Percentiles rank a stretch among this genome's conserved stretches.
phyloP scores from a whole-genome alignment of 30 jellyfish, hydroid and myxozoan genomes.

The Hydractinia echinata region DNA sequence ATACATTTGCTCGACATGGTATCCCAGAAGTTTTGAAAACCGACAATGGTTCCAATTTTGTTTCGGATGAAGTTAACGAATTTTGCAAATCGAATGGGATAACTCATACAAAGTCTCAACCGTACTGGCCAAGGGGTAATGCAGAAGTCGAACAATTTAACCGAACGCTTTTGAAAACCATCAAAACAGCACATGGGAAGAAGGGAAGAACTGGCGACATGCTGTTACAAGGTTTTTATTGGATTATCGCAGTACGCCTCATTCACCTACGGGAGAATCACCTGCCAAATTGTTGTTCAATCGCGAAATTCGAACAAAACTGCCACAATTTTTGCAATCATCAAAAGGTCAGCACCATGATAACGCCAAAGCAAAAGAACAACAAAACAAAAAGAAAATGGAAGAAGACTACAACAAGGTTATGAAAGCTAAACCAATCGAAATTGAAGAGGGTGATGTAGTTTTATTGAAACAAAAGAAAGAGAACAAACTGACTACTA shows the following conservation, averaged over 20 bases:
- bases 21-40: no score
- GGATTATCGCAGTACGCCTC: conserved; percentile 28
- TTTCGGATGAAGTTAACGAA: background rate
- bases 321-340: conserved; percentile 4
- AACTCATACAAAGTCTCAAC: background rate
- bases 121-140: background rate
- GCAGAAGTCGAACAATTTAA: background rate
- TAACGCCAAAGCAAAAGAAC: conserved; percentile 7
- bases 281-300: conserved; percentile 31
- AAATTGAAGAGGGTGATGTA: background rate
- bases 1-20: no score
- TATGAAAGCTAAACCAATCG: background rate
- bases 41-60: background rate
- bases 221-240: background rate
- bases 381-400: background rate
- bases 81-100: background rate
- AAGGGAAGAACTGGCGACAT: background rate
- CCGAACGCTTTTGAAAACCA: background rate
- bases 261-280: conserved; percentile 21
- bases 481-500: background rate
- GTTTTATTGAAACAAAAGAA: background rate
- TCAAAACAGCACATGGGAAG: background rate
- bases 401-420: conserved; percentile 22
- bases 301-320: background rate
- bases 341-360: background rate